phyloP scores from a whole-genome alignment of 2,888 invertebrate genomes.

The Agriopis marginaria region DNA sequence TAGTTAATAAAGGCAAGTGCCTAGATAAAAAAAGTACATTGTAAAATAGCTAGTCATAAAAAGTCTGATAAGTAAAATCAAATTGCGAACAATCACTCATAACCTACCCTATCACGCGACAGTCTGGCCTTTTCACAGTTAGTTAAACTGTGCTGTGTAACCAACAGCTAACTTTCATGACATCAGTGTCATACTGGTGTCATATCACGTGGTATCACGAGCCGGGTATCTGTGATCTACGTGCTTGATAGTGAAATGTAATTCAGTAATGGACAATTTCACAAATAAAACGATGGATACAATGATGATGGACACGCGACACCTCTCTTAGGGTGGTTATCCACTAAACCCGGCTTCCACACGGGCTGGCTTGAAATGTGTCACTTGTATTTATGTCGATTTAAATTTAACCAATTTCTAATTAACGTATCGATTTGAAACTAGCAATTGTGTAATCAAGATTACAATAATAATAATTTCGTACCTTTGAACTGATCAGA shows the following conservation, averaged over 20 bases:
- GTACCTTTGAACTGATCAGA: no score
- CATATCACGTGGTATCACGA: constrained; percentile 38
- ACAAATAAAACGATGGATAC: constrained; percentile 55
- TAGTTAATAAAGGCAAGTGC: no score
- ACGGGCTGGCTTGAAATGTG: no score
- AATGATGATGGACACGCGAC: constrained; percentile 68
- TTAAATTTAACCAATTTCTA: no score
- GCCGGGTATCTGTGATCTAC: constrained; percentile 58
- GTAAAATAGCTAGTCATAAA: no score
- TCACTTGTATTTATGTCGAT: no score
- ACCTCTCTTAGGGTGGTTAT: constrained; percentile 20
- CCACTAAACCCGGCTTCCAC: no score
- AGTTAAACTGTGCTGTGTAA: constrained; percentile 44
- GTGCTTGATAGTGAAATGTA: constrained; percentile 62
- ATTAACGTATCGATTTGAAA: no score
- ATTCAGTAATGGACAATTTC: constrained; percentile 65
- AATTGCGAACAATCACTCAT: not conserved
- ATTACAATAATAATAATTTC: no score
- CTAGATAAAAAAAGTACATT: no score
- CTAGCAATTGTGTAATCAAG: no score
- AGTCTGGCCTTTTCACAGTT: constrained; percentile 40
- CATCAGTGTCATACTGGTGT: constrained; percentile 41
- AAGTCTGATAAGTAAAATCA: not conserved
- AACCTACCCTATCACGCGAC: constrained; percentile 1
- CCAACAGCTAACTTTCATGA: constrained; percentile 49